Evolutionary conservation across 2,888 invertebrate genomes (phyloP), one percentile per base, ranked within the genome.

Genomic region (Polydrusus pterygomalis): DNA sequence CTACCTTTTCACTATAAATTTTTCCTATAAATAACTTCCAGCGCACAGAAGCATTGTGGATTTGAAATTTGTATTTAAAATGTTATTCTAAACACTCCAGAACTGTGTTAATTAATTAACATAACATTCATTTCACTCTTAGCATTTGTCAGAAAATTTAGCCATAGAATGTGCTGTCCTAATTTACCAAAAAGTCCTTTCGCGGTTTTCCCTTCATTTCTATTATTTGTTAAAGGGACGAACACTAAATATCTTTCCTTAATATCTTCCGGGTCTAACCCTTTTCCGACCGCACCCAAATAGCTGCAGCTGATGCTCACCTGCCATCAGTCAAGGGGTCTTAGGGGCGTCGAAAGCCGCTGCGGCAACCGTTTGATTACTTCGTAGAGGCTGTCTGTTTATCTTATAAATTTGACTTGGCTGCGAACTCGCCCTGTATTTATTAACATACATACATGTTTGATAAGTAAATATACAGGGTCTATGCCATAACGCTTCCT

Each of bases 291-390:
- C 71, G 71, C 47, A 64, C 51, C 60, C 60, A 64, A 71, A 63
- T 71, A 71, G 34, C 51, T 71, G 71, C 71, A 71, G 71, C 71
- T 71, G 34, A 34, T 34, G 71, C 71, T 71, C 63, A 63, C 71
- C 71, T 63, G 71, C 54, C 49, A 71, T 71, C 71, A 71, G 71
- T 71, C 71, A 71, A 10, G 30, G 34, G 34, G 11, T 49, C 64
- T 49, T 15, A 45, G 8, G 58, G 45, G 49, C 49, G 49, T 34
- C 34, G 49, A 47, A 47, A 47, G 47, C 47, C 25, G 30, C 25
- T 47, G 20, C 47, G 43, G 47, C 9, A 45, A 64, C 20, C 30
- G 47, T 47, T 64, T 47, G 47, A 47, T 30, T 64, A 25, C 45
- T 45, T 45, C 43, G 10, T 15, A 45, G 17, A 15, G 9, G 2